These are phyloP conservation scores for Casuarius casuarius DNA, from an alignment of 2,113 vertebrate genomes.

Conservation along the genomic window DNA sequence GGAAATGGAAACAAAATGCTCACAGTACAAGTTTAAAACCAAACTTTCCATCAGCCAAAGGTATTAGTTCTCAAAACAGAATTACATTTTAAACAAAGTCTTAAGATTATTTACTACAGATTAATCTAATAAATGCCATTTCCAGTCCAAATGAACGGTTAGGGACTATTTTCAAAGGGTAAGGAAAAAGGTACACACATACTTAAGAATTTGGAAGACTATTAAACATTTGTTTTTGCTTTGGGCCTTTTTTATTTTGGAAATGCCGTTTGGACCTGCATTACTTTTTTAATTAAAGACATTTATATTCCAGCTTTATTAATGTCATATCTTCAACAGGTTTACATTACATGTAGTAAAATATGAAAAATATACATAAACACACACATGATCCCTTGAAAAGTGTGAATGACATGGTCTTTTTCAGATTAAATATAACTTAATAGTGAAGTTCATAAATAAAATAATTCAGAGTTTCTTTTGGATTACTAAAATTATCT, in stretches of 20 bases:
- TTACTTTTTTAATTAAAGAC: background rate
- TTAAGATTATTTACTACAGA: background rate
- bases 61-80: background rate
- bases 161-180: background rate
- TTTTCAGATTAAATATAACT: background rate
- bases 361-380: accelerated
- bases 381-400: background rate
- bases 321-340: background rate
- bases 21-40: background rate
- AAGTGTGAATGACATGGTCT: background rate
- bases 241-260: background rate
- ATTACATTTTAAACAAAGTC: background rate
- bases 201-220: background rate
- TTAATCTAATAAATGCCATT: background rate
- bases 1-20: background rate
- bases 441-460: too few relatives aligned
- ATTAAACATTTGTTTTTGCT: background rate
- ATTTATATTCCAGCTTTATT: background rate
- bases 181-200: background rate
- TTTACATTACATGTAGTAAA: background rate
- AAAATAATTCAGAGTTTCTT: too few relatives aligned
- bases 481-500: background rate
- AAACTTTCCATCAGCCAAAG: background rate
- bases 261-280: background rate
- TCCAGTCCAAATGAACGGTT: background rate